Percentiles rank a stretch among this genome's conserved stretches.
Conservation (phyloP, 2,888 invertebrate genomes). For the Limenitis camilla region DNA sequence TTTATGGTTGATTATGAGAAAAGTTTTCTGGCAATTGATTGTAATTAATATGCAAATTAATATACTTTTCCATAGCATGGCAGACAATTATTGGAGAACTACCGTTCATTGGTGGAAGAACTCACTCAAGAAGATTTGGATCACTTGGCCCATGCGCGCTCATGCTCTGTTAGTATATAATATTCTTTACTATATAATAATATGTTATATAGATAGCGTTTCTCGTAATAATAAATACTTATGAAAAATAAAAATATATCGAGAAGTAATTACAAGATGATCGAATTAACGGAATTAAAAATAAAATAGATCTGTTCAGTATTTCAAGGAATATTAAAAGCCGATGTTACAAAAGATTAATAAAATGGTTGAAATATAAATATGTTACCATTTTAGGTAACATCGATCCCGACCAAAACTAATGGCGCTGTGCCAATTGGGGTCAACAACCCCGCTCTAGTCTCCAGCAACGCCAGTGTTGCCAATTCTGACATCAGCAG, state of each 20-base stretch:
- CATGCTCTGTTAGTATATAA: conserved; percentile 82
- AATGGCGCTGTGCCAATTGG: conserved; percentile 38
- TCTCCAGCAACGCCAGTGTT: conserved; percentile 53
- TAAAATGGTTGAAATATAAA: neutral
- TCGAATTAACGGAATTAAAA: no score
- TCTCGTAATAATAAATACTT: no score
- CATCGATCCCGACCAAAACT: conserved; percentile 62
- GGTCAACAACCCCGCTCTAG: conserved; percentile 45
- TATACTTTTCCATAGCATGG: conserved; percentile 74
- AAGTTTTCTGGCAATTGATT: conserved; percentile 75
- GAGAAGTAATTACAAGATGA: no score
- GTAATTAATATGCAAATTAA: conserved; percentile 82
- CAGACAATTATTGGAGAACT: conserved; percentile 89
- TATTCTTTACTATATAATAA: neutral
- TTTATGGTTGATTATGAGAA: neutral
- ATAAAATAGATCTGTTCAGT: no score
- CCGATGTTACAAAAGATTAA: no score
- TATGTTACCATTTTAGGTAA: conserved; percentile 40
- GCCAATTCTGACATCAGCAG: conserved; percentile 66
- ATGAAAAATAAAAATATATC: no score
- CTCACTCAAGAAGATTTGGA: conserved; percentile 88
- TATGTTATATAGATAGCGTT: no score
- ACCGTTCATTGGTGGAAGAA: conserved; percentile 87
- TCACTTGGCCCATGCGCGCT: conserved; percentile 85
- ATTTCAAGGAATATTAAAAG: no score